Conservation (phyloP, 2,113 vertebrate genomes). For the Psophia crepitans region DNA sequence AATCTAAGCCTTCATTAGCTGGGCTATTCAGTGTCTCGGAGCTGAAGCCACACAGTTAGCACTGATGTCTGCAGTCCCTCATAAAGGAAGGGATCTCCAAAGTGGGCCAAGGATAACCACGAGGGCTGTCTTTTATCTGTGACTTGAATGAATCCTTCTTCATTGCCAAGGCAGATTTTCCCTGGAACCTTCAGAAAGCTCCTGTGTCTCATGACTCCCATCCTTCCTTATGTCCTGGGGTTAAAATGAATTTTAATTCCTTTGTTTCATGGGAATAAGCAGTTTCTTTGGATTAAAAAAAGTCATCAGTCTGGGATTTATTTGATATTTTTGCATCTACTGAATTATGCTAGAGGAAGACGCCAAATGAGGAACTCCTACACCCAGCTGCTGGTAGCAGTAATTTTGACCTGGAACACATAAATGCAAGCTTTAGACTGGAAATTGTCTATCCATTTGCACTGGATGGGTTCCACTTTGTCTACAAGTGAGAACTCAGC, state of each 20-base stretch:
- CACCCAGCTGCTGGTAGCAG: not conserved
- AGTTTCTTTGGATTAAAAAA: not conserved
- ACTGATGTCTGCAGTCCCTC: not conserved
- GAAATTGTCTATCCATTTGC: not conserved
- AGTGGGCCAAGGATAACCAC: not conserved
- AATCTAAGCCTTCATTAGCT: not conserved
- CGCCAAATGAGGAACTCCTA: not conserved
- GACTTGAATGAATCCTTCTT: not conserved
- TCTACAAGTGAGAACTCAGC: not conserved
- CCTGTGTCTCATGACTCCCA: not conserved
- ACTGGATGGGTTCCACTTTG: not conserved
- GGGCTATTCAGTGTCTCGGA: not conserved
- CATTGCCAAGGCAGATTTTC: not conserved
- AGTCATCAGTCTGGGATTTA: not conserved
- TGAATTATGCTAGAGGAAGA: not conserved
- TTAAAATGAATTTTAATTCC: constrained; percentile 10
- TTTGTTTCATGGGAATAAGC: not conserved
- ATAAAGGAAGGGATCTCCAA: not conserved
- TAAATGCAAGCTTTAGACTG: not conserved
- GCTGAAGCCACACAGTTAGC: not conserved
- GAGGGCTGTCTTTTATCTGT: not conserved
- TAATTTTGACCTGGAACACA: not conserved
- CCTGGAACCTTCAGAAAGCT: not conserved
- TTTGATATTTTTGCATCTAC: not conserved
- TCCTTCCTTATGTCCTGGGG: not conserved